Base-by-base conservation (phyloP, 2,113 vertebrate genomes). In the Cercopithecus mona region DNA sequence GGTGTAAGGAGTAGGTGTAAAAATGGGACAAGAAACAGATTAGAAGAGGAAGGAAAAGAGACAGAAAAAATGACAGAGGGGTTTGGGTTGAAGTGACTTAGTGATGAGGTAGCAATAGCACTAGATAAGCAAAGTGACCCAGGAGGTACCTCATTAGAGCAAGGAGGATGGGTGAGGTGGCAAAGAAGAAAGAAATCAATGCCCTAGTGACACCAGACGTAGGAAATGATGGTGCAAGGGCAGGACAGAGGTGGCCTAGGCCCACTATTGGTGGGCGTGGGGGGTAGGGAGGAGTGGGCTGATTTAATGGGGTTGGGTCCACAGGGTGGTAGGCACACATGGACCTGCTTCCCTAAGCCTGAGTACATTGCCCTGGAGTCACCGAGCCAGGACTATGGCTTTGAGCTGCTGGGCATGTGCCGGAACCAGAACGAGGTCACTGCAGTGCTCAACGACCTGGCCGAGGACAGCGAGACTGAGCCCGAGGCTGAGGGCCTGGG, bases 331-430 rank as follows among this genome's bases (percentile, higher is more conserved):
- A 16, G 55, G 8, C 30, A 32, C 52, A 68, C 18, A 57, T 1
- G 1, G 7, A 30, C 23, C 27, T 75, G 25, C 40, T 57, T n/a
- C 76, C 59, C 38, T 64, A 4, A 99, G 99, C 99, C 99, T 5
- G 99, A 99, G 98, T 99, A 99, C 98, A 97, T 99, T 85, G 95
- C 97, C 66, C 98, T 99, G 97, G 99, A 99, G 98, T 95, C 98
- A 32, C 97, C 99, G 55, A 99, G 99, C 95, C 99, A 99, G 97
- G 99, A 99, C 96, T 99, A 99, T 85, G 98, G 99, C 0, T 99
- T 99, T 45, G 99, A 99, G 97, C 97, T 99, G 96, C 98, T 99
- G 90, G 99, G 99, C 61, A 99, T 99, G 99, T 99, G 99, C 95
- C 98, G 99, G 83, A 99, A 99, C 97, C 99, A 99, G 98, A 99